A percentile compares a stretch with the other conserved stretches of the same genome.
Conservation (phyloP, 2,797 vertebrate genomes). For the Crax fasciolata region DNA sequence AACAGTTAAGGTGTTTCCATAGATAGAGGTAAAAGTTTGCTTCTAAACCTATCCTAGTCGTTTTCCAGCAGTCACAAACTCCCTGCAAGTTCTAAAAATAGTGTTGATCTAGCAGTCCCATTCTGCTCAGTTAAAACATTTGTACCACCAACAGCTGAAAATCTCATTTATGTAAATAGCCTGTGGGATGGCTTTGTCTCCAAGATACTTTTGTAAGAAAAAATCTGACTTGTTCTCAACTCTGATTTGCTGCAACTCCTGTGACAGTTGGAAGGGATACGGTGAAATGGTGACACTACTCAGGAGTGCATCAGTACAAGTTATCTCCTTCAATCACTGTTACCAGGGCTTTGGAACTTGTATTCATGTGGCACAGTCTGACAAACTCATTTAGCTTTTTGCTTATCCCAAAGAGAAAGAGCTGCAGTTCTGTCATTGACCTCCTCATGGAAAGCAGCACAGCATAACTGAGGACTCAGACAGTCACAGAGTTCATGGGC, state of each 20-base stretch:
- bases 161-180: not conserved
- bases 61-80: not conserved
- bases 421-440: not conserved
- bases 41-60: not conserved
- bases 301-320: not conserved
- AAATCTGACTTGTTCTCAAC: not conserved
- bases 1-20: not conserved
- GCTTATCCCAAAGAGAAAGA: not conserved
- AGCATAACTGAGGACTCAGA: not conserved
- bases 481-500: not conserved
- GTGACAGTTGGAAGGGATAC: not conserved
- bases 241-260: not conserved
- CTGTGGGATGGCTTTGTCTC: not conserved
- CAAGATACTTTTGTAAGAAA: not conserved
- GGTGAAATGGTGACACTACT: not conserved
- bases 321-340: not conserved
- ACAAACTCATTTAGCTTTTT: not conserved
- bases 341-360: not conserved
- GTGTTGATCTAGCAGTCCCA: not conserved
- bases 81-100: not conserved
- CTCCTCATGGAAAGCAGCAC: not conserved
- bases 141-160: not conserved
- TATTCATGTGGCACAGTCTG: not conserved
- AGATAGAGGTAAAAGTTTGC: not conserved
- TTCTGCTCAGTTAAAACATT: not conserved